These are phyloP conservation scores for Limnephilus auricula DNA, from an alignment of 2,888 invertebrate genomes.

Conservation along the genomic window DNA sequence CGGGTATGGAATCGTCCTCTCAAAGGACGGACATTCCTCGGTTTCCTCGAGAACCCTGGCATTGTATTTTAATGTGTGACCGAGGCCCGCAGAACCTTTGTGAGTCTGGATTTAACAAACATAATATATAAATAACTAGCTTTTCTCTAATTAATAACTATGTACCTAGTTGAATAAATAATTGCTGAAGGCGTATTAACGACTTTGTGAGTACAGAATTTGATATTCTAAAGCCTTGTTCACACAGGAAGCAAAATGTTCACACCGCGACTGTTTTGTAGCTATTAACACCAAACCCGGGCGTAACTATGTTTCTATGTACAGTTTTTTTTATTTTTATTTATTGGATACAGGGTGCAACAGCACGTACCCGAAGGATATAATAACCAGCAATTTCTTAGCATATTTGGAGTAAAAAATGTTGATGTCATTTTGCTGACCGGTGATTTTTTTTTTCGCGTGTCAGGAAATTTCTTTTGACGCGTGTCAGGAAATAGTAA, in stretches of 20 bases:
- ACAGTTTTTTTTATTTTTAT: too few species aligned
- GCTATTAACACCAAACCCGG: not conserved
- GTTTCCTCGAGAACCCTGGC: not conserved
- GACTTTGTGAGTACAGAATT: not conserved
- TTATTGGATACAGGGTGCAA: too few species aligned
- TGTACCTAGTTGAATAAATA: not conserved
- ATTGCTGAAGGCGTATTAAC: not conserved
- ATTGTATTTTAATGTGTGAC: not conserved
- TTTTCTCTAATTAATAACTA: not conserved
- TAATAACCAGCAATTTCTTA: too few species aligned
- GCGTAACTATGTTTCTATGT: not conserved
- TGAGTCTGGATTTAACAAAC: too few species aligned
- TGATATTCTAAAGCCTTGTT: not conserved
- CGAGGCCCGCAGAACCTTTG: not conserved
- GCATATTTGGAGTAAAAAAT: too few species aligned
- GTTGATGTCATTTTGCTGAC: too few species aligned
- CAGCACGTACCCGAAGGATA: too few species aligned
- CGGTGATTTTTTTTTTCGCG: too few species aligned
- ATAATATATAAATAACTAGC: not conserved
- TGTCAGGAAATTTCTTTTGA: too few species aligned
- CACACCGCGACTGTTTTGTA: not conserved
- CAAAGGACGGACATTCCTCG: conserved; percentile 18
- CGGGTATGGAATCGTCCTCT: conserved; percentile 24
- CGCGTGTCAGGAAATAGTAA: too few species aligned
- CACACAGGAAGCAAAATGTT: not conserved